A percentile compares a stretch with the other conserved stretches of the same genome.
Conservation (phyloP, 1,140 invertebrate genomes). For the Megalopta genalis region DNA sequence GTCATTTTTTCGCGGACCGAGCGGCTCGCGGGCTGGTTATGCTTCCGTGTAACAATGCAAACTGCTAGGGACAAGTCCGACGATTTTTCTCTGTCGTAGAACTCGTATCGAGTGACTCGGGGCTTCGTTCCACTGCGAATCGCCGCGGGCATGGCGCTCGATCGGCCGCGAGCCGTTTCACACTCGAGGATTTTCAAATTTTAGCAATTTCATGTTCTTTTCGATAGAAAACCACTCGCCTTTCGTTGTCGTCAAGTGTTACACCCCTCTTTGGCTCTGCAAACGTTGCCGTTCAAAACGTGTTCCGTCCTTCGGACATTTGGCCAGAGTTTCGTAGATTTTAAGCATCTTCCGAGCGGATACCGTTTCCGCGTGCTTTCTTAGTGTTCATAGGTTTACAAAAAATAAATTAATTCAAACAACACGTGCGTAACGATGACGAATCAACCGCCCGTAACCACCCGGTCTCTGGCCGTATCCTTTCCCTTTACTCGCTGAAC, state of each 20-base stretch:
- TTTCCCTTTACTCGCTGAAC: neutral
- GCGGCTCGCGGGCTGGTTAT: no score
- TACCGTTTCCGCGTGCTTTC: conserved; percentile 74
- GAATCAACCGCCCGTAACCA: conserved; percentile 50
- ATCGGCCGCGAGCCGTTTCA: neutral
- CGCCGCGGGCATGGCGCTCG: neutral
- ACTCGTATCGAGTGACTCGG: neutral
- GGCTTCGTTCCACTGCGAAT: neutral
- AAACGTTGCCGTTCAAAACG: neutral
- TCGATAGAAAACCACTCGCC: neutral
- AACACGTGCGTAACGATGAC: conserved; percentile 50
- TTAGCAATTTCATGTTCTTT: neutral
- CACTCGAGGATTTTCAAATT: neutral
- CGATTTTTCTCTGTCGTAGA: no score
- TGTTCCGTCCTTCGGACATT: conserved; percentile 39
- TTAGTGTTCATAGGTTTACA: conserved; percentile 79
- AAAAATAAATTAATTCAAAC: conserved; percentile 77
- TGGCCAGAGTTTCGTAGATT: conserved; percentile 65
- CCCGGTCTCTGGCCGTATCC: conserved; percentile 12
- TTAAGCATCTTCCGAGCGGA: conserved; percentile 72
- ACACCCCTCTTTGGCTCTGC: neutral
- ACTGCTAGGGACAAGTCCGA: no score
- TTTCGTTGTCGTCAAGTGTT: neutral
- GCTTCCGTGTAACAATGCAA: no score
- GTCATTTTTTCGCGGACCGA: no score